phyloP scores from a whole-genome alignment of 2,888 invertebrate species.

The Agrotis clavis region DNA sequence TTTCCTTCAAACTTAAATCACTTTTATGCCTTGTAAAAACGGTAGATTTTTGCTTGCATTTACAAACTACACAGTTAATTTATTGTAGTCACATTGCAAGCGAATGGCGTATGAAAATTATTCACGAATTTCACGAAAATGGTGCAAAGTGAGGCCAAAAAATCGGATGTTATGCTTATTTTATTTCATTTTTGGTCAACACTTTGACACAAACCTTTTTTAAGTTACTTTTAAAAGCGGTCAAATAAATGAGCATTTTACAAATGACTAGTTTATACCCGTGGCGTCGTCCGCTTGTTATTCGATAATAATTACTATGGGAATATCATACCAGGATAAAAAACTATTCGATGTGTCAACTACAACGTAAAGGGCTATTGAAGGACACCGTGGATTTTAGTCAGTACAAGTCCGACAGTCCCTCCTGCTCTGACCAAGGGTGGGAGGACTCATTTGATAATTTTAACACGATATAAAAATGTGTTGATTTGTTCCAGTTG shows the following conservation, averaged over 20 bases:
- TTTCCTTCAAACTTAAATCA: background rate
- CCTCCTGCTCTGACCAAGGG: no score
- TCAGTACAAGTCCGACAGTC: no score
- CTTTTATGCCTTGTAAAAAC: accelerated
- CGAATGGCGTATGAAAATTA: conserved; percentile 41
- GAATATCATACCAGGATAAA: no score
- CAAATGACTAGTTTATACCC: no score
- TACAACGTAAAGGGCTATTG: no score
- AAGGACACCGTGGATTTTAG: no score
- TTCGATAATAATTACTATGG: no score
- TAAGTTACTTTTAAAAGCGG: background rate
- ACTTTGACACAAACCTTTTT: conserved; percentile 8
- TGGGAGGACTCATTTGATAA: no score
- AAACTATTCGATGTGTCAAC: no score
- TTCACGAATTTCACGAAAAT: conserved; percentile 30
- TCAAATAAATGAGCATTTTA: background rate
- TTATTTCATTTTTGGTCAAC: conserved; percentile 20
- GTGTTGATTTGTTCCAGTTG: no score
- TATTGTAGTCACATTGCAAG: conserved; percentile 50
- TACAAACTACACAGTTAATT: conserved; percentile 25
- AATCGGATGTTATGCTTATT: conserved; percentile 31
- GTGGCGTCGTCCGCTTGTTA: no score
- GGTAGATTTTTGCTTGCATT: background rate
- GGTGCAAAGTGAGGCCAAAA: conserved; percentile 20
- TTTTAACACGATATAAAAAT: no score